These are phyloP conservation scores for Rousettus madagascariensis DNA, from an alignment of 2,797 vertebrate genomes.

Conservation along the genomic window DNA sequence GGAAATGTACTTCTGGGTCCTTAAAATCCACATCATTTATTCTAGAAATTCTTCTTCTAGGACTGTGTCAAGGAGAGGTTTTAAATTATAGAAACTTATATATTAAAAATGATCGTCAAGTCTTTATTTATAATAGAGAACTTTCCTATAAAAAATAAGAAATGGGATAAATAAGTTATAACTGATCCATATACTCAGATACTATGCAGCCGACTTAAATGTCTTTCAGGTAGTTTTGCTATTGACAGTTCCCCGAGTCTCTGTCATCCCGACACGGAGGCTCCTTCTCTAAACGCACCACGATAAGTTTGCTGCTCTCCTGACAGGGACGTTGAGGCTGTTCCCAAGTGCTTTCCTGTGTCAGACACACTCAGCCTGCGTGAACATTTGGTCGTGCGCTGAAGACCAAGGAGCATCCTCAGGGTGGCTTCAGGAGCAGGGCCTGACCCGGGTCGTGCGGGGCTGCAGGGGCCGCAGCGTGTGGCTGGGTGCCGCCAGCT, in stretches of 20 bases:
- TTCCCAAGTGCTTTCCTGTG: neutral
- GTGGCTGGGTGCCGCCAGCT: neutral
- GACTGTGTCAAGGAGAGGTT: neutral
- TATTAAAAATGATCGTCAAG: neutral
- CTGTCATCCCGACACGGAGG: neutral
- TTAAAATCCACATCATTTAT: neutral
- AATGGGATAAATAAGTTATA: neutral
- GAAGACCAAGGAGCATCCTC: neutral
- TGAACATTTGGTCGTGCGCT: neutral
- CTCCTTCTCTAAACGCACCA: neutral
- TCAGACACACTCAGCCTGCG: neutral
- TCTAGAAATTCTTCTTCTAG: neutral
- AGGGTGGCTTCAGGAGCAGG: no score
- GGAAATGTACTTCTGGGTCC: neutral
- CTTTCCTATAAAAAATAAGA: neutral
- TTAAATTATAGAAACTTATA: neutral
- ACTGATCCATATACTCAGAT: neutral
- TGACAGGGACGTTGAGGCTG: neutral
- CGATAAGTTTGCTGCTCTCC: neutral
- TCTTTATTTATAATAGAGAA: constrained; percentile 4
- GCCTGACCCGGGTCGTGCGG: neutral
- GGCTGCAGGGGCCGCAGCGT: neutral
- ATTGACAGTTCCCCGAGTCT: neutral
- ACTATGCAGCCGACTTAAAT: neutral
- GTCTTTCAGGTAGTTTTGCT: neutral